Evolutionary conservation across 2,113 vertebrate species (phyloP), one percentile per base, ranked within the genome.

Genomic region (Chrysemys picta): DNA sequence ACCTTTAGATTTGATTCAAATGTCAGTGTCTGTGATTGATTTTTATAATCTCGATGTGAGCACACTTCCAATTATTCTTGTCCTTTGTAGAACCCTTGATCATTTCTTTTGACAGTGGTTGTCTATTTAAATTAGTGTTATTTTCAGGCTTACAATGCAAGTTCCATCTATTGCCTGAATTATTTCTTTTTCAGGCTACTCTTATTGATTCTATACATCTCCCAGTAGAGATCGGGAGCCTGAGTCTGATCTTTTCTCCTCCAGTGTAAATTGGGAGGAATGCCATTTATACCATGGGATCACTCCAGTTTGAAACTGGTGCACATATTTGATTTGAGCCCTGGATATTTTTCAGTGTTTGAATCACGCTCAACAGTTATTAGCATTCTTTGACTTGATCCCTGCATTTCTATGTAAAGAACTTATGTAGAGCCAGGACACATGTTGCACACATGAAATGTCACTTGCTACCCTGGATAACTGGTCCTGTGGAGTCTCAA

Each of bases 341-440:
- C 38, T 89, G 72, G 79, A 29, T 94, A 12, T 86, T 95, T 84
- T 88, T 78, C 57, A 59, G 49, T 93, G 29, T 89, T 80, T 89
- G n/a, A 62, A 38, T 90, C 72, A 49, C 10, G 27, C 27, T 29
- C 78, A 35, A 29, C 13, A 35, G 78, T 86, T 86, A 57, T 50
- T 87, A 27, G 8, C 10, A 38, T 54, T 88, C 53, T 91, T 65
- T 85, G 84, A 86, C 89, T 72, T 72, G 76, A 45, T 80, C 57
- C 42, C 9, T 86, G 84, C 75, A 49, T 21, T 31, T 6, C 2
- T 4, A 16, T 35, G 47, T 59, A 82, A 42, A 9, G 92, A n/a
- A 19, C 89, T 42, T 87, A 17, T 42, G 72, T 54, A 90, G 50
- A 84, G 75, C 29, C 80, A 78, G 87, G 13, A 47, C 52, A 57